phyloP scores from a whole-genome alignment of 2,113 vertebrate genomes.

The Podarcis cretensis region DNA sequence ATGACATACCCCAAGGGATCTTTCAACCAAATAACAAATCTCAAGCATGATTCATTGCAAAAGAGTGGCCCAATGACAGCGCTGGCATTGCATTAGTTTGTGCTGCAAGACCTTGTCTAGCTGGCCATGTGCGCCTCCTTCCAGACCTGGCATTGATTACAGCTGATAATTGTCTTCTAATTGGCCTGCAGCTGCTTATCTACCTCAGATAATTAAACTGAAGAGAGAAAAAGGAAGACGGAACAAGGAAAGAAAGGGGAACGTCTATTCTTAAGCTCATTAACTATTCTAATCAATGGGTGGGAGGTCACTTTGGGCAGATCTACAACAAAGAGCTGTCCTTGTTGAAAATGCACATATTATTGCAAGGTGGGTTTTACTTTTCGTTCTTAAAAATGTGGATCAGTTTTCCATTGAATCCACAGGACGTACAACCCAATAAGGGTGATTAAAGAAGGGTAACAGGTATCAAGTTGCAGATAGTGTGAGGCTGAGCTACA shows the following conservation, averaged over 20 bases:
- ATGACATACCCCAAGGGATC: not conserved
- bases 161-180: constrained; percentile 72
- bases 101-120: constrained; percentile 45
- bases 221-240: constrained; percentile 42
- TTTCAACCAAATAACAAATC: not conserved
- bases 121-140: constrained; percentile 1
- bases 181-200: constrained; percentile 72
- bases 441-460: not conserved
- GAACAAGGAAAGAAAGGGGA: constrained; percentile 47
- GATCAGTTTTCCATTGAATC: not conserved
- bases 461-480: not conserved
- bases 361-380: not conserved
- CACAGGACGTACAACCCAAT: not conserved
- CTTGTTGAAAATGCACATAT: constrained; percentile 31
- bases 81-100: not conserved
- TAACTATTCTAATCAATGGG: constrained; percentile 58
- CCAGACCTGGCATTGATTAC: constrained; percentile 64
- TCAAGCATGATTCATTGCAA: not conserved
- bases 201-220: constrained; percentile 72
- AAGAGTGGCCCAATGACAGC: not conserved
- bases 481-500: too few species aligned
- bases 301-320: constrained; percentile 58
- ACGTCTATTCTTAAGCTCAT: constrained; percentile 67
- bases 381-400: not conserved
- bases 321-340: fast-evolving